Percentiles rank a stretch among this genome's conserved stretches.
phyloP scores from a whole-genome alignment of 2,113 vertebrate genomes.

The Martes martes region DNA sequence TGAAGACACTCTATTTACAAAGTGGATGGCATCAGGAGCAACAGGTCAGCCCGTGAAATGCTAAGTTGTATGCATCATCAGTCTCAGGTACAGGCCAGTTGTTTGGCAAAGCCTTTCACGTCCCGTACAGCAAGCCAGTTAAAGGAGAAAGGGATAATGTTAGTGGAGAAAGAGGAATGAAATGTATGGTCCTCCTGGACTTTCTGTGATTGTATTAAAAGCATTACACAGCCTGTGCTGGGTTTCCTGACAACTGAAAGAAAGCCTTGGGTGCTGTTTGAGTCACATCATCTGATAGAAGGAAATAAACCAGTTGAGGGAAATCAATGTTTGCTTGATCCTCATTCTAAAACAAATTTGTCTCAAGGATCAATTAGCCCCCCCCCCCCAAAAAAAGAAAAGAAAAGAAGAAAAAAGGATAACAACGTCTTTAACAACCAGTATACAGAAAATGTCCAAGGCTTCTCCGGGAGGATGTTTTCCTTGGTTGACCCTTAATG shows the following conservation, averaged over 20 bases:
- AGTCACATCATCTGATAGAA: background rate
- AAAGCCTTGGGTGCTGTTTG: background rate
- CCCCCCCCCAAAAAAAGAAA: background rate
- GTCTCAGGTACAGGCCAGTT: conserved; percentile 7
- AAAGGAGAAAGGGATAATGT: conserved; percentile 34
- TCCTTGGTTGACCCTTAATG: conserved; percentile 26
- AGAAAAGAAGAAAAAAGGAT: background rate
- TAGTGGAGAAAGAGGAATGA: conserved; percentile 26
- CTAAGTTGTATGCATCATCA: conserved; percentile 20
- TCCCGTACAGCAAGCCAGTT: background rate
- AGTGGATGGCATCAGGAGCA: background rate
- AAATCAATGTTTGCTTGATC: conserved; percentile 37
- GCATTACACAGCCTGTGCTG: background rate
- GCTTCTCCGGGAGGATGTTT: background rate
- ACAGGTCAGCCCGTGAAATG: conserved; percentile 35
- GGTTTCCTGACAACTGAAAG: conserved; percentile 50
- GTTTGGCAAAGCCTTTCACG: conserved; percentile 37
- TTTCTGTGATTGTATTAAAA: background rate
- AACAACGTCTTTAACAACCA: background rate
- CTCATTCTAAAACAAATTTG: conserved; percentile 44
- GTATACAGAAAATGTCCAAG: background rate
- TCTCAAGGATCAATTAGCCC: conserved; percentile 24
- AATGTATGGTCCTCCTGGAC: background rate
- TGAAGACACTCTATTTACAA: conserved; percentile 42
- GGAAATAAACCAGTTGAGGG: conserved; percentile 16